Evolutionary conservation across 1,140 invertebrate species (phyloP), one percentile per base, ranked within the genome.

Genomic region (Nasonia vitripennis): DNA sequence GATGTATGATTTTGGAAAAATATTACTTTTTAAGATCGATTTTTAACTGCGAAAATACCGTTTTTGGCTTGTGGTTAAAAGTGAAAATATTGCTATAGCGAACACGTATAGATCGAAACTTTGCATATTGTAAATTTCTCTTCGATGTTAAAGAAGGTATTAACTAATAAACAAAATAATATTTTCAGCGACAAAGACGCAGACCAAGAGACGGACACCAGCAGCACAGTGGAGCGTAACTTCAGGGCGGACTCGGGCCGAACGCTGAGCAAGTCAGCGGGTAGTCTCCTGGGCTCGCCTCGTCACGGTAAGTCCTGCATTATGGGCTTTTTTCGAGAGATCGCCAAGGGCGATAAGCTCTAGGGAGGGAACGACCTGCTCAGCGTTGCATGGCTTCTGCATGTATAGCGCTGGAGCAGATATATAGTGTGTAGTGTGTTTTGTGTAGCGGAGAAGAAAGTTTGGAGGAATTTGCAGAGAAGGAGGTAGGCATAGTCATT

Each of bases 1-100:
- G 0, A 88, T 91, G 92, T 93, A 92, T 14, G 92, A 88, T 87
- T 68, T 68, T 71, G 1, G 27, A 34, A 31, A 17, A 34, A n/a
- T 67, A n/a, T 67, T 34, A 23, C n/a, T n/a, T 62, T 20, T 20
- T 12, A 12, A 12, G 9, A 12, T 71, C 31, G 37, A 37, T 37
- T 37, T 37, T 5, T 37, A 37, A 37, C 34, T 37, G 2, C 34
- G 34, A 37, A 6, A 37, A 37, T 37, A 37, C 0, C 3, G 34
- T 37, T 37, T 37, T 37, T 3, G 34, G 34, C 34, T 37, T 37
- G 3, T 37, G 34, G 34, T 37, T 37, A 6, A 37, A 37, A 37
- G 5, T 37, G 3, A 6, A 37, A 37, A 37, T 37, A 6, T 37
- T 37, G 34, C 34, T 37, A 37, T 37, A 37, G 3, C 34, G 0